These are phyloP conservation scores for Eustalomyia histrio DNA, from an alignment of 2,888 invertebrate species.

Conservation along the genomic window DNA sequence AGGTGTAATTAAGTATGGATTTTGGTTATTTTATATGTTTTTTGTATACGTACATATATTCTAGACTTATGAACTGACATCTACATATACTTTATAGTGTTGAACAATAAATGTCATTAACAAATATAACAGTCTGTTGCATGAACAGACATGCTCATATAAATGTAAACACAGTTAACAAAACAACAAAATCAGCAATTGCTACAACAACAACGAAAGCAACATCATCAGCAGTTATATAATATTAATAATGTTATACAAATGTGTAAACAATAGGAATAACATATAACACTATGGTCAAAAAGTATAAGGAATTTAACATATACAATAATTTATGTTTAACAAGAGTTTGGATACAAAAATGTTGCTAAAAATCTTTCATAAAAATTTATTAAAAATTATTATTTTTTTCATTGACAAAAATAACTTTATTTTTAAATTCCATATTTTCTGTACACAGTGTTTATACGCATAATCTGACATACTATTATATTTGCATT, in stretches of 20 bases:
- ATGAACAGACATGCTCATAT: slow-evolving; percentile 35
- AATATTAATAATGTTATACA: slow-evolving; percentile 41
- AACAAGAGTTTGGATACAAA: no score
- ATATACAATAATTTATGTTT: no score
- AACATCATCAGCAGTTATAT: slow-evolving; percentile 1
- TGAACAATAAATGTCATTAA: slow-evolving; percentile 57
- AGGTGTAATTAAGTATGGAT: not conserved
- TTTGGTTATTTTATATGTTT: not conserved
- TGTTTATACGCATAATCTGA: no score
- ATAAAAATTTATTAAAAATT: no score
- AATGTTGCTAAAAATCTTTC: no score
- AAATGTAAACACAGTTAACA: slow-evolving; percentile 40
- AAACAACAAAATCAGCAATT: slow-evolving; percentile 19
- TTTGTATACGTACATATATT: slow-evolving; percentile 20
- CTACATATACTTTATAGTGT: slow-evolving; percentile 6
- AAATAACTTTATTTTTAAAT: no score
- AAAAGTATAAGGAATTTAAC: not conserved
- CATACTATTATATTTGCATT: not conserved
- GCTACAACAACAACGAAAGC: not conserved
- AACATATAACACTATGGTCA: slow-evolving; percentile 9
- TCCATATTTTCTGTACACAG: no score
- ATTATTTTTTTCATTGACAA: no score
- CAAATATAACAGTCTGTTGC: slow-evolving; percentile 40
- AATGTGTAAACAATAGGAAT: slow-evolving; percentile 34
- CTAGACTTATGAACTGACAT: slow-evolving; percentile 3